Conservation (phyloP, 2,888 invertebrate genomes). For the Leptopilina myrica region DNA sequence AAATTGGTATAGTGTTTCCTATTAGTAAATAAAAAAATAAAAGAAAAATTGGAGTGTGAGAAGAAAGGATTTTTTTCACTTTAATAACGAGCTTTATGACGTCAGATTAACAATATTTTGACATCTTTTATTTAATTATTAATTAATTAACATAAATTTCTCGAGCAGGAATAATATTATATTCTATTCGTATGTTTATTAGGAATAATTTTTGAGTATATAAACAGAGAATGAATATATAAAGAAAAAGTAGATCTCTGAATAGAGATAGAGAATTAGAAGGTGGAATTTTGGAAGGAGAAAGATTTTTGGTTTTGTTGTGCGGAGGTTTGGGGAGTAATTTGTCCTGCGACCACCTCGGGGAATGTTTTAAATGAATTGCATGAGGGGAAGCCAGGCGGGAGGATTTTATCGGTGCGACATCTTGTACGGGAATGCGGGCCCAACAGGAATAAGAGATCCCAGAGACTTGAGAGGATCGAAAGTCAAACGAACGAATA, state of each 20-base stretch:
- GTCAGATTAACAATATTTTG: no score
- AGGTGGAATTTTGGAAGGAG: slow-evolving; percentile 49
- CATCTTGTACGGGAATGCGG: slow-evolving; percentile 77
- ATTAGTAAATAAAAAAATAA: no score
- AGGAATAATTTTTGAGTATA: no score
- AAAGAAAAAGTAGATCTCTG: slow-evolving; percentile 64
- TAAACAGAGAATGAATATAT: no score
- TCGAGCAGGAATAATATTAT: no score
- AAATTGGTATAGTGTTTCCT: no score
- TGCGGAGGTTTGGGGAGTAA: slow-evolving; percentile 73
- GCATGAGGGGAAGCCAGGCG: slow-evolving; percentile 64
- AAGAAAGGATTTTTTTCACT: no score
- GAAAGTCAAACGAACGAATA: slow-evolving; percentile 58
- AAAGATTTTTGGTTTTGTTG: slow-evolving; percentile 59
- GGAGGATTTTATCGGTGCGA: slow-evolving; percentile 75
- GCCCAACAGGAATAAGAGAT: slow-evolving; percentile 70
- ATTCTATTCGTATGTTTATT: no score
- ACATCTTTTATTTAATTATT: no score
- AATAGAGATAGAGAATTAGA: slow-evolving; percentile 70
- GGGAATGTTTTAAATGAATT: slow-evolving; percentile 77
- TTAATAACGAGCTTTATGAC: no score
- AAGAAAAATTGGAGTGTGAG: no score
- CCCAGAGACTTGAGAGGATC: slow-evolving; percentile 48
- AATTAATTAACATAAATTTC: no score
- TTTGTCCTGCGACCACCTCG: slow-evolving; percentile 77